Evolutionary conservation across 2,113 vertebrate species (phyloP).

Genomic region (Alouatta palliata): DNA sequence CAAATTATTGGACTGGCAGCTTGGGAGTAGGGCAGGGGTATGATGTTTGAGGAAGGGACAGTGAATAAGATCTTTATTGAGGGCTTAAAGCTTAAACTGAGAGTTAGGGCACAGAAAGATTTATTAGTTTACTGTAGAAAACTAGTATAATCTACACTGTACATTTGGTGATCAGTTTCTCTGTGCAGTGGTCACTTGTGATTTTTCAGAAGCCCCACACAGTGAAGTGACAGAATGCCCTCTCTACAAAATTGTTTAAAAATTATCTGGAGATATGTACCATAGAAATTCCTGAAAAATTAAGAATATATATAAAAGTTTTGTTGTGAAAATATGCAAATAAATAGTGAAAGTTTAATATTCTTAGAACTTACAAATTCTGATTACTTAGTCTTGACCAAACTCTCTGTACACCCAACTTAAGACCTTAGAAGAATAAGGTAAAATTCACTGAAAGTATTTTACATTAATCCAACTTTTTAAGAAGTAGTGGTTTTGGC

Average conservation of each 20-base stretch:
- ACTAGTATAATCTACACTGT: background rate
- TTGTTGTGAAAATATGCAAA: background rate
- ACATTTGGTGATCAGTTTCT: background rate
- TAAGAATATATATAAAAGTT: background rate
- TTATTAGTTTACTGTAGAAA: background rate
- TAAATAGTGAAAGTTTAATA: background rate
- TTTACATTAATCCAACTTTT: conserved; percentile 18
- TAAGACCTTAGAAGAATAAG: background rate
- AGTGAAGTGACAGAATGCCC: background rate
- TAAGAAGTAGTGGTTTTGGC: background rate
- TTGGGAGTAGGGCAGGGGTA: background rate
- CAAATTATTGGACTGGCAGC: background rate
- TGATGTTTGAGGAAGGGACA: background rate
- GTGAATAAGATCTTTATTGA: background rate
- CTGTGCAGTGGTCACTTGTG: background rate
- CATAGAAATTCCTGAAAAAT: conserved; percentile 33
- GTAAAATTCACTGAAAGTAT: background rate
- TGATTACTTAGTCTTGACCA: background rate
- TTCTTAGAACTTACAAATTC: background rate
- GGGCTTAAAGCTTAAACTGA: background rate
- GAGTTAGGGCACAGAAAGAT: background rate
- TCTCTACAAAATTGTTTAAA: background rate
- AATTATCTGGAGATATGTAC: conserved; percentile 11
- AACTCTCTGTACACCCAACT: background rate
- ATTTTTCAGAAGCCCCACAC: background rate